A percentile compares a stretch with the other conserved stretches of the same genome.
phyloP scores from a whole-genome alignment of 2,888 invertebrate species.

The Dysmachus trigonus region DNA sequence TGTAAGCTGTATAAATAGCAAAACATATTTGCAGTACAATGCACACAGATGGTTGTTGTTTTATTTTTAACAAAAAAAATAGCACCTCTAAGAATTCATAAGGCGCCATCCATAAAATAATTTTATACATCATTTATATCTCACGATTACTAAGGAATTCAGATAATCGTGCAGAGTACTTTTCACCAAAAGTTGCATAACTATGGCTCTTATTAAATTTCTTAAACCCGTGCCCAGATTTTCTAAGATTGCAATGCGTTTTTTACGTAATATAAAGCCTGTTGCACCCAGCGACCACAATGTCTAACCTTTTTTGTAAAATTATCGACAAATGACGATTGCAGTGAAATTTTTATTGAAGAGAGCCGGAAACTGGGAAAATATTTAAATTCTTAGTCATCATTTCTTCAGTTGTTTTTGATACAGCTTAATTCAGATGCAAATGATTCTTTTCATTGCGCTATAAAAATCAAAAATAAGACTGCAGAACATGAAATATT shows the following conservation, averaged over 20 bases:
- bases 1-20: not conserved
- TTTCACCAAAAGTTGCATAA: not conserved
- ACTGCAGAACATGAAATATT: too few species aligned
- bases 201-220: not conserved
- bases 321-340: not conserved
- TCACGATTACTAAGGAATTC: not conserved
- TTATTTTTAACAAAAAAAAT: not conserved
- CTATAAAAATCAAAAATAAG: not conserved
- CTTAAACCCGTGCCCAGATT: not conserved
- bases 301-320: not conserved
- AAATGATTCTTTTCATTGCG: not conserved
- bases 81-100: not conserved
- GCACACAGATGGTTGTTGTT: not conserved
- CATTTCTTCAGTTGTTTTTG: not conserved
- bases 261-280: not conserved
- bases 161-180: not conserved
- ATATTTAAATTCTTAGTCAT: not conserved
- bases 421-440: not conserved
- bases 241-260: not conserved
- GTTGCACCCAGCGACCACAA: not conserved
- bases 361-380: not conserved
- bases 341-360: not conserved
- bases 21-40: not conserved
- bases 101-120: not conserved
- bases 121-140: not conserved